Conservation (phyloP, 64 coral and sea anemone species). For the Orbicella faveolata region DNA sequence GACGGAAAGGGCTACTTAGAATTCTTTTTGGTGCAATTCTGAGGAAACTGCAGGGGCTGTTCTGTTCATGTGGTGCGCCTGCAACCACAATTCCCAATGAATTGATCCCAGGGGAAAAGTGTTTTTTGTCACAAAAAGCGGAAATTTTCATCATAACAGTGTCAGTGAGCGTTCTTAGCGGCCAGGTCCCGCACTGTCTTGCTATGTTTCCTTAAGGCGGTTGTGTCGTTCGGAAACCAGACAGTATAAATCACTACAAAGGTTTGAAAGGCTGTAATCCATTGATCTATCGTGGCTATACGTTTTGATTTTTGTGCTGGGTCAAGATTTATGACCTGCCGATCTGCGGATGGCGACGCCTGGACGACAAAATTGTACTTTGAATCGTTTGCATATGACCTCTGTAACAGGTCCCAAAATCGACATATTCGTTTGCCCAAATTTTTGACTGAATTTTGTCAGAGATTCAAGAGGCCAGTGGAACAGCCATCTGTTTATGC, state of each 20-base stretch:
- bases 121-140: slow-evolving; percentile 22
- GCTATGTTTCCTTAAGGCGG: slow-evolving; percentile 44
- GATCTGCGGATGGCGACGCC: not conserved
- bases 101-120: slow-evolving; percentile 20
- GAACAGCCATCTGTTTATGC: not conserved
- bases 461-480: not conserved
- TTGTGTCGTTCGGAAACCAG: slow-evolving; percentile 3
- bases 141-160: slow-evolving; percentile 60
- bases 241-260: slow-evolving; percentile 15
- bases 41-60: too few species aligned
- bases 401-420: too few species aligned
- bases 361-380: too few species aligned
- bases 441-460: too few species aligned
- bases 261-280: slow-evolving; percentile 44
- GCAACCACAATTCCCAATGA: slow-evolving; percentile 19
- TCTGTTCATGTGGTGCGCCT: not conserved
- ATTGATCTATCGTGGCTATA: slow-evolving; percentile 22
- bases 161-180: slow-evolving; percentile 40
- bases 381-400: too few species aligned
- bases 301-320: not conserved
- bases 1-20: not conserved
- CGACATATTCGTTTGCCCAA: too few species aligned
- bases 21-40: too few species aligned
- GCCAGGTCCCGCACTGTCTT: slow-evolving; percentile 37
- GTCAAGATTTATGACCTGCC: not conserved